Conservation (phyloP, 2,113 vertebrate species). For the Fregata magnificens region DNA sequence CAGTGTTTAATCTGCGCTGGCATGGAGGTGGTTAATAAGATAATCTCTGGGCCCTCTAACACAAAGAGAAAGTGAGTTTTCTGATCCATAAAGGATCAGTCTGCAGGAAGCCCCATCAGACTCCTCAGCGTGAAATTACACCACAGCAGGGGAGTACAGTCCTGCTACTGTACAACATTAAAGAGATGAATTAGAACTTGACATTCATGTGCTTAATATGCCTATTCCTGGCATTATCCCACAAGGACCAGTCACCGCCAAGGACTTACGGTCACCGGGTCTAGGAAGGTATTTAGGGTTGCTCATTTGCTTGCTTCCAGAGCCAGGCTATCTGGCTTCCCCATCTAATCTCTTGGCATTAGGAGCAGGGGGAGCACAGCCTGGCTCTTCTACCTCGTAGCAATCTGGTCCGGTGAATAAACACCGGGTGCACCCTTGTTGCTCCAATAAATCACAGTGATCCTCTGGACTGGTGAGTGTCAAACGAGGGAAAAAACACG, state of each 20-base stretch:
- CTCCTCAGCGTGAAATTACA: slow-evolving; percentile 85
- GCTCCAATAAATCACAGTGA: not conserved
- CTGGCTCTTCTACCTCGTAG: not conserved
- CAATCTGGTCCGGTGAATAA: not conserved
- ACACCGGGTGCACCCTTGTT: not conserved
- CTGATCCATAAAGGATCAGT: slow-evolving; percentile 87
- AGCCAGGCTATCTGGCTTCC: slow-evolving; percentile 24
- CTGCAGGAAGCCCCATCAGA: slow-evolving; percentile 80
- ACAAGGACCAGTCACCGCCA: slow-evolving; percentile 38
- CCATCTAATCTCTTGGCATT: slow-evolving; percentile 12
- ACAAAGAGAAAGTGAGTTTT: slow-evolving; percentile 81
- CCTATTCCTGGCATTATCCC: slow-evolving; percentile 58
- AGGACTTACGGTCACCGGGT: slow-evolving; percentile 20
- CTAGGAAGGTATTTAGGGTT: slow-evolving; percentile 22
- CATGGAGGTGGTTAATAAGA: slow-evolving; percentile 70
- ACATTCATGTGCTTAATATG: slow-evolving; percentile 70
- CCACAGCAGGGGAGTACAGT: slow-evolving; percentile 74
- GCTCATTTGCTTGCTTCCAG: slow-evolving; percentile 33
- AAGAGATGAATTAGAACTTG: slow-evolving; percentile 74
- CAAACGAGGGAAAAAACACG: not conserved
- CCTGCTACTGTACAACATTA: slow-evolving; percentile 74
- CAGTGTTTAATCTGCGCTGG: not conserved
- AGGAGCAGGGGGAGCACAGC: not conserved
- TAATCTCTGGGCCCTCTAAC: slow-evolving; percentile 68
- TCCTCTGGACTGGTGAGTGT: not conserved